Base-by-base conservation (phyloP, 2,113 vertebrate species). In the Ammodytes marinus region DNA sequence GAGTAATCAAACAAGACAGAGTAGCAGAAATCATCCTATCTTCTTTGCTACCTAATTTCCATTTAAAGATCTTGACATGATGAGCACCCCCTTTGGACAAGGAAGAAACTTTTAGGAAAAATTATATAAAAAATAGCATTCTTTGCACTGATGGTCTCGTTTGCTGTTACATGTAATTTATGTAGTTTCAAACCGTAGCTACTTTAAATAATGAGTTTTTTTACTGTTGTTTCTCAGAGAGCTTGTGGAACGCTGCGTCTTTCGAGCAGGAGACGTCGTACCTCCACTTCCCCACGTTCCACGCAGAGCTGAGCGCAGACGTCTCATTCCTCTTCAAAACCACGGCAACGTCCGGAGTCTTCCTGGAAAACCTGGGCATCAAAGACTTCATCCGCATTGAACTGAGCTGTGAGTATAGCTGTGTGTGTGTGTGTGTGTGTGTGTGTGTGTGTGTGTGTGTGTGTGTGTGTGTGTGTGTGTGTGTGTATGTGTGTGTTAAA, bases 251-350 rank as follows among this genome's bases (percentile, higher is more conserved):
- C 84, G 96, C 98, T 3, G 98, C 96, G 5, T 97, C 95, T 72
- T 99, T 99, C 82, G 96, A 97, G 83, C 97, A 97, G 12, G 95
- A 98, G 88, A 94, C 96, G 0, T 98, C 97, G 0, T 98, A 99
- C 86, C 96, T 99, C 37, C 98, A 98, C 91, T 99, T 99, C 15
- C 98, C 98, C 8, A 98, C 98, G 14, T 96, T 99, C 85, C 96
- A 97, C 1, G 98, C 95, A 40, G 98, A 99, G 83, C 94, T 98
- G 54, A 99, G 97, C 2, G 97, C 97, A 0, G 98, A 99, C 54
- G 94, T 99, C 50, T 97, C 98, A 17, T 99, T 99, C 94, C 96
- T 97, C 87, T 99, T 99, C 79, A 99, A 99, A 91, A 99, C 98
- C 74, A 96, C 95, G 37, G 95, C 97, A 27, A 93, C 96, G 0